Evolutionary conservation across 2,797 vertebrate genomes (phyloP).

Genomic region (Cephalopachus bancanus): DNA sequence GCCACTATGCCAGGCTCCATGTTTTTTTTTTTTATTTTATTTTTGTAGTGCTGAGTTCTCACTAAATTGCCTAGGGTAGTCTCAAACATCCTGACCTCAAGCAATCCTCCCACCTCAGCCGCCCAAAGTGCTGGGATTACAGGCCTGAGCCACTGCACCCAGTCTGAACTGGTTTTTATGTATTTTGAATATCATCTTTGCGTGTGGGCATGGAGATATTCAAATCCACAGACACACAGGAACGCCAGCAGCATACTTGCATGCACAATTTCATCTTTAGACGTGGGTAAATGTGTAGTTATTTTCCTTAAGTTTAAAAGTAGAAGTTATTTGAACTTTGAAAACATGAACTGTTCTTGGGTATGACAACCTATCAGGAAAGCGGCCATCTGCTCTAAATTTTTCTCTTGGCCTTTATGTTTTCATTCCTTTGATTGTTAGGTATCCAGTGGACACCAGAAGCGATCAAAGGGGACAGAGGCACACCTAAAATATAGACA

Average conservation of each 20-base stretch:
- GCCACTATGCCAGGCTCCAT: too few species aligned
- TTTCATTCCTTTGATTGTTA: constrained; percentile 65
- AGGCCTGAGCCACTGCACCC: too few species aligned
- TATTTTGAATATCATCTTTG: not conserved
- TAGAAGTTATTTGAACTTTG: not conserved
- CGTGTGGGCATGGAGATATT: not conserved
- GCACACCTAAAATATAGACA: constrained; percentile 60
- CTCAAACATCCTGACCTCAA: too few species aligned
- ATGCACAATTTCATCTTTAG: not conserved
- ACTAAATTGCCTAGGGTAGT: too few species aligned
- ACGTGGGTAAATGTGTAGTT: not conserved
- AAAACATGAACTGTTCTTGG: not conserved
- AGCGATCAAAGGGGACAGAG: constrained; percentile 62
- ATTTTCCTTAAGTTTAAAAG: constrained; percentile 20
- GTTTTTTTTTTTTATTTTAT: too few species aligned
- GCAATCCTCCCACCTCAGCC: too few species aligned
- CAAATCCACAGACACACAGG: not conserved
- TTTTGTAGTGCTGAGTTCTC: too few species aligned
- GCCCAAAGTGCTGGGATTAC: too few species aligned
- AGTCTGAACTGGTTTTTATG: not conserved
- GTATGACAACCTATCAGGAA: constrained; percentile 34
- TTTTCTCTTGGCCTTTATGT: not conserved
- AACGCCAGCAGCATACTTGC: not conserved
- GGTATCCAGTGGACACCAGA: constrained; percentile 45
- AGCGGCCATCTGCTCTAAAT: not conserved